phyloP scores from a whole-genome alignment of 2,888 invertebrate genomes.

The Carpatolechia fugitivella region DNA sequence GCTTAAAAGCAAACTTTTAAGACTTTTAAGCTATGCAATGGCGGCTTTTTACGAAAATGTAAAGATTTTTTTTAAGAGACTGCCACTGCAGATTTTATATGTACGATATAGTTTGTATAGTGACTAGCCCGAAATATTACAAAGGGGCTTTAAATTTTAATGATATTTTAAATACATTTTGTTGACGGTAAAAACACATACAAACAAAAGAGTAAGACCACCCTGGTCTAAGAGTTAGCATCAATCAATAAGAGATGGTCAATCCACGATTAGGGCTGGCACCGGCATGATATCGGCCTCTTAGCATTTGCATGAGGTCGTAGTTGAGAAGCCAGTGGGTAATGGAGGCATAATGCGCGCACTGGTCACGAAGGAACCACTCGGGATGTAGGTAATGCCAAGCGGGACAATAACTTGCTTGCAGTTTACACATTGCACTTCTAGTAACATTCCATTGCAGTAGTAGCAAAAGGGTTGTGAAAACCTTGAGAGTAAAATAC shows the following conservation, averaged over 20 bases:
- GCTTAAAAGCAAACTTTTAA: too few relatives aligned
- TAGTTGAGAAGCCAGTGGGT: not conserved
- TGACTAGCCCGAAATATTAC: too few relatives aligned
- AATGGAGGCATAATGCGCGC: not conserved
- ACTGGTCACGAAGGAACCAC: not conserved
- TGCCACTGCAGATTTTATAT: too few relatives aligned
- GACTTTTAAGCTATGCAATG: too few relatives aligned
- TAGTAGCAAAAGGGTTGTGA: not conserved
- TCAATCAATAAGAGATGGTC: slow-evolving; percentile 4
- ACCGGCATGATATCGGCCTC: not conserved
- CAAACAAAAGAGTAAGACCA: not conserved
- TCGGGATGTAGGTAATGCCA: slow-evolving; percentile 1
- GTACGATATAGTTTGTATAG: too few relatives aligned
- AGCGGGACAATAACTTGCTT: not conserved
- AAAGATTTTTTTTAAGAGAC: too few relatives aligned
- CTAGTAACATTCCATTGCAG: not conserved
- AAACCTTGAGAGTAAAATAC: too few relatives aligned
- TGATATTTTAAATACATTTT: too few relatives aligned
- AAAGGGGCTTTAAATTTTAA: too few relatives aligned
- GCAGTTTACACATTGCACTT: not conserved
- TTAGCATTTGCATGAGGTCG: slow-evolving; percentile 3
- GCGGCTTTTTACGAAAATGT: too few relatives aligned
- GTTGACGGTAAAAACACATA: too few relatives aligned
- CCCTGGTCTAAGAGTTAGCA: not conserved
- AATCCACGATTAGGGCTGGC: slow-evolving; percentile 1